Evolutionary conservation across 2,797 vertebrate species (phyloP).

Genomic region (Esox lucius): DNA sequence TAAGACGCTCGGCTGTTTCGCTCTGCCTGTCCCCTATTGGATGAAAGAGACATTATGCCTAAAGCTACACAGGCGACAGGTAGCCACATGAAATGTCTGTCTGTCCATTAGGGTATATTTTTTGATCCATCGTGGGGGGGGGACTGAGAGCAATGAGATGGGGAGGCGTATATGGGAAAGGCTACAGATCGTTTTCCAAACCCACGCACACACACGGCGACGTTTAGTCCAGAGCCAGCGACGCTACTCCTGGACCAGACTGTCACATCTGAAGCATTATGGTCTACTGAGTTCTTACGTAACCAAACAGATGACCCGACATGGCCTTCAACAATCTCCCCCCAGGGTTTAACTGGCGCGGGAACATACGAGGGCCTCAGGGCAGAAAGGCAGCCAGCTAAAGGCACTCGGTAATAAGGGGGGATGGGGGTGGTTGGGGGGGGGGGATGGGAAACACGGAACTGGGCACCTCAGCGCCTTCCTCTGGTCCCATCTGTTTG

Average conservation of each 20-base stretch:
- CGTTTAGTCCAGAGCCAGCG: no score
- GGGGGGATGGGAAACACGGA: neutral
- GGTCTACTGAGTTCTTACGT: neutral
- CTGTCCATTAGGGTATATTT: neutral
- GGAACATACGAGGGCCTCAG: neutral
- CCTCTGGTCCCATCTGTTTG: slow-evolving; percentile 24
- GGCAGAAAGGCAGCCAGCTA: neutral
- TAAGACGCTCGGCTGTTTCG: neutral
- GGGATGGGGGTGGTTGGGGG: neutral
- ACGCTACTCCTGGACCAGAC: neutral
- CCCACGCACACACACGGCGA: no score
- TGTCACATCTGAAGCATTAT: neutral
- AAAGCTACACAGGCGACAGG: neutral
- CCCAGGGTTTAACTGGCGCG: neutral
- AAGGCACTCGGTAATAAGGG: neutral
- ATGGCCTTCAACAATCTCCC: neutral
- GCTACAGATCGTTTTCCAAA: neutral
- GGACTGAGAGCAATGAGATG: neutral
- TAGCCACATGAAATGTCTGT: neutral
- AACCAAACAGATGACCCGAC: neutral
- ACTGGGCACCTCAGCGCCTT: slow-evolving; percentile 5
- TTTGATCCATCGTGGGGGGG: neutral
- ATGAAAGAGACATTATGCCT: no score
- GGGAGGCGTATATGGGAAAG: neutral
- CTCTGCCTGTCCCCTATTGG: neutral